A percentile compares a stretch with the other conserved stretches of the same genome.
Evolutionary conservation across 2,113 vertebrate genomes (phyloP).

Genomic region (Ophthalmolycus amberensis): DNA sequence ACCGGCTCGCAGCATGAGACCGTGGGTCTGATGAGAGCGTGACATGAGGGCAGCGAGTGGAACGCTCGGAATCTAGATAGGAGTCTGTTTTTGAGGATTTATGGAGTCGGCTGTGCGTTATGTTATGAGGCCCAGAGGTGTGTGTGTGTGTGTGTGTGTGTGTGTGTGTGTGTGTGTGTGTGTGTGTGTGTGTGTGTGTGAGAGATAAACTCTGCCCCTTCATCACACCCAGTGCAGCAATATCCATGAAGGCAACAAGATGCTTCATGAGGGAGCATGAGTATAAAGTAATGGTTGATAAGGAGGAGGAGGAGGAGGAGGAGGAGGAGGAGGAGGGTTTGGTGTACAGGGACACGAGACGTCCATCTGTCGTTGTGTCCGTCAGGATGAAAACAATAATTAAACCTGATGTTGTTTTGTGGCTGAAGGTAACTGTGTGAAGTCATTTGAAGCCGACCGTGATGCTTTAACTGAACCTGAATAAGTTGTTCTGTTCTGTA

Average conservation of each 20-base stretch:
- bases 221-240: constrained; percentile 20
- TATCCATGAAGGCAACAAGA: constrained; percentile 35
- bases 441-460: too few species aligned
- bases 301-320: constrained; percentile 5
- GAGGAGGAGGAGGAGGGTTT: constrained; percentile 4
- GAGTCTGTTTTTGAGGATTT: constrained; percentile 37
- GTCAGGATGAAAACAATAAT: too few species aligned
- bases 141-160: background rate
- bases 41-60: constrained; percentile 42
- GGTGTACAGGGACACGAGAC: too few species aligned
- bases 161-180: background rate
- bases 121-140: constrained; percentile 13
- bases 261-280: constrained; percentile 22
- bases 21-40: constrained; percentile 50
- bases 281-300: constrained; percentile 28
- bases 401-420: too few species aligned
- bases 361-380: too few species aligned
- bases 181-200: background rate
- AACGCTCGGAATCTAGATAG: constrained; percentile 38
- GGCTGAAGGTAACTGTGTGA: too few species aligned
- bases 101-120: constrained; percentile 27
- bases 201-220: constrained; percentile 29
- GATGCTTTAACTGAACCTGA: too few species aligned
- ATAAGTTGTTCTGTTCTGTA: too few species aligned
- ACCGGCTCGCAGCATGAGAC: constrained; percentile 31